phyloP scores from a whole-genome alignment of 2,113 vertebrate species.

The Spea bombifrons region DNA sequence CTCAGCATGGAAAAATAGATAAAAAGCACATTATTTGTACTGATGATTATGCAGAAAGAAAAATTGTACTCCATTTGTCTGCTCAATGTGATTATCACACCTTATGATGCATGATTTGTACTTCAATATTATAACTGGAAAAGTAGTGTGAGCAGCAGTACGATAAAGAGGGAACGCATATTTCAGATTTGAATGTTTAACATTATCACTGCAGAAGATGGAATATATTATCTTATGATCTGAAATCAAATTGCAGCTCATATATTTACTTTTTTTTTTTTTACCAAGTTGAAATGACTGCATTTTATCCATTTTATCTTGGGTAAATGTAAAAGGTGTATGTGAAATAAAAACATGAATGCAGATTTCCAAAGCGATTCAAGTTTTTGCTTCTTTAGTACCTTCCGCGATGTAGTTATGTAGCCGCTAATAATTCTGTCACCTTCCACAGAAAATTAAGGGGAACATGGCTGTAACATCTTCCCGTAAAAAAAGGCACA shows the following conservation, averaged over 20 bases:
- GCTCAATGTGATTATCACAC: slow-evolving; percentile 31
- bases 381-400: slow-evolving; percentile 34
- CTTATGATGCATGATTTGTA: slow-evolving; percentile 27
- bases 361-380: slow-evolving; percentile 36
- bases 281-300: slow-evolving; percentile 22
- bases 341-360: slow-evolving; percentile 42
- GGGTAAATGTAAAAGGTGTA: slow-evolving; percentile 33
- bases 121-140: slow-evolving; percentile 37
- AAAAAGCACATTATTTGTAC: slow-evolving; percentile 19
- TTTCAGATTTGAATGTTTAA: slow-evolving; percentile 41
- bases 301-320: slow-evolving; percentile 26
- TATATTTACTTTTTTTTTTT: slow-evolving; percentile 44
- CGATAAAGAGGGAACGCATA: slow-evolving; percentile 23
- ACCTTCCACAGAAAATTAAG: slow-evolving; percentile 44
- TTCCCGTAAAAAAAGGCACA: slow-evolving; percentile 35
- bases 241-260: slow-evolving; percentile 37
- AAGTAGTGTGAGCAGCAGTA: slow-evolving; percentile 27
- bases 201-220: slow-evolving; percentile 43
- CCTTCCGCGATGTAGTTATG: slow-evolving; percentile 22
- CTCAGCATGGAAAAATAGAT: neutral
- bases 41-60: slow-evolving; percentile 17
- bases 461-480: slow-evolving; percentile 37
- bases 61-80: slow-evolving; percentile 27
- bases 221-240: slow-evolving; percentile 44
- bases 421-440: slow-evolving; percentile 45